Conservation (phyloP, 2,888 invertebrate genomes). For the Drosophila anceps region DNA sequence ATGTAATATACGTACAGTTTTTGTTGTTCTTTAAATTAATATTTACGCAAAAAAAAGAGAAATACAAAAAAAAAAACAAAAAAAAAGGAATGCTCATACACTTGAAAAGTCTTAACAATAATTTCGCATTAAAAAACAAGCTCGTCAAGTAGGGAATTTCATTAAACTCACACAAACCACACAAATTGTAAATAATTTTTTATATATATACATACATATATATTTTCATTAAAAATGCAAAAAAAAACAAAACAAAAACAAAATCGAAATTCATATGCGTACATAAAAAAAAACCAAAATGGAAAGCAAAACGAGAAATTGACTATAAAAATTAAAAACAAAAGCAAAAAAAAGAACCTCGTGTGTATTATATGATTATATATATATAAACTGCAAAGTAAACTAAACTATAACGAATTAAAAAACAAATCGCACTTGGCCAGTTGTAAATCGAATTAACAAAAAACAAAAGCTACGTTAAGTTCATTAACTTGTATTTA, state of each 20-base stretch:
- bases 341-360: constrained; percentile 41
- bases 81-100: constrained; percentile 82
- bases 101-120: constrained; percentile 83
- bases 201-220: constrained; percentile 64
- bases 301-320: constrained; percentile 58
- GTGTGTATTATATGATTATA: constrained; percentile 72
- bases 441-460: constrained; percentile 75
- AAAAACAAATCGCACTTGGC: constrained; percentile 64
- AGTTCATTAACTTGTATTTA: constrained; percentile 66
- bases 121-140: constrained; percentile 72
- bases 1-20: constrained; percentile 59
- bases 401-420: constrained; percentile 53
- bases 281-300: constrained; percentile 38
- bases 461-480: constrained; percentile 57
- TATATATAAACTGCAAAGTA: constrained; percentile 47
- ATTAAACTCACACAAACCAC: constrained; percentile 58
- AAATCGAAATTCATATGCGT: constrained; percentile 51
- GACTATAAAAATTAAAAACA: constrained; percentile 52
- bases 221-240: constrained; percentile 77
- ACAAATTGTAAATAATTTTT: constrained; percentile 77
- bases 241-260: constrained; percentile 29
- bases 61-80: constrained; percentile 19
- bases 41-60: constrained; percentile 41
- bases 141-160: constrained; percentile 79
- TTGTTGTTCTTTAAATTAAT: constrained; percentile 58